phyloP scores from a whole-genome alignment of 2,113 vertebrate species.

The Tragelaphus scriptus region DNA sequence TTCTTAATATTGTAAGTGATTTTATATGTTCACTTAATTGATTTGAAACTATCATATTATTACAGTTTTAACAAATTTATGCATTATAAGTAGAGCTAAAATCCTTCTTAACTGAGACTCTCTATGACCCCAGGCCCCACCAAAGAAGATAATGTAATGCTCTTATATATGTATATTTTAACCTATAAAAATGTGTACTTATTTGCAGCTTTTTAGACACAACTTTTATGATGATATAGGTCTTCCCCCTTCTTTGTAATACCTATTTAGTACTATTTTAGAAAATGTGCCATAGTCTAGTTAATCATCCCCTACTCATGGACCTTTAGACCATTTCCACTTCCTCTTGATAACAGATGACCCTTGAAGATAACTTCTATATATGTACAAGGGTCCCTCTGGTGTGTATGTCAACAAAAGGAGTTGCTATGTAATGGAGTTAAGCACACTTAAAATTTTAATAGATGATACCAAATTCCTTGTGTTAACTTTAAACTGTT shows the following conservation, averaged over 20 bases:
- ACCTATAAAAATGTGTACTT: neutral
- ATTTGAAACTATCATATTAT: neutral
- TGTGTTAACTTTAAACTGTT: constrained; percentile 4
- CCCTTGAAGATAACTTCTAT: neutral
- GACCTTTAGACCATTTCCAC: neutral
- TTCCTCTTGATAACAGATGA: neutral
- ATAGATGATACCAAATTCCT: neutral
- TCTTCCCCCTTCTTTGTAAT: neutral
- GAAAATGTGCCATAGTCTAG: neutral
- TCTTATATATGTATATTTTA: neutral
- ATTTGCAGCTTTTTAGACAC: neutral
- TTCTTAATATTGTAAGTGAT: neutral
- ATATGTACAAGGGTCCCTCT: neutral
- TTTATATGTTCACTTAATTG: constrained; percentile 20
- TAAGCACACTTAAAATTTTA: neutral
- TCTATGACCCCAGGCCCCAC: neutral
- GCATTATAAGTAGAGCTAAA: neutral
- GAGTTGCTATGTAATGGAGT: neutral
- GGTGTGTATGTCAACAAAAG: neutral
- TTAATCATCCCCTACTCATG: neutral
- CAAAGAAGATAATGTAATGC: neutral
- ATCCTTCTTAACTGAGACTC: neutral
- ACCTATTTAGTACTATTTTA: neutral
- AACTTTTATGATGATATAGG: neutral
- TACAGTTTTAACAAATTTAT: neutral